Conservation (phyloP, 1,140 invertebrate genomes). For the Vanessa tameamea region DNA sequence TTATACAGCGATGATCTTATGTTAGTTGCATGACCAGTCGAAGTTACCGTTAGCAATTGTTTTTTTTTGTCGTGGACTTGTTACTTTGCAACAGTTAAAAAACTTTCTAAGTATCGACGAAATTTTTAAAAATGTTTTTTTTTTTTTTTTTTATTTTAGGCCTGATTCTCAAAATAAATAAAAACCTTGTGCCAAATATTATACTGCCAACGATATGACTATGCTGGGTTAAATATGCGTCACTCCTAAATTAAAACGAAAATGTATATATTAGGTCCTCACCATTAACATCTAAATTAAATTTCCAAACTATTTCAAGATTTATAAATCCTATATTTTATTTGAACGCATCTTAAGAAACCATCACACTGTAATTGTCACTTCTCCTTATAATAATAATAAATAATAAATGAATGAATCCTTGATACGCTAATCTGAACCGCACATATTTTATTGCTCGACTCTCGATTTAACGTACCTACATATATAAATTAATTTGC, state of each 20-base stretch:
- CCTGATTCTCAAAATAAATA: slow-evolving; percentile 20
- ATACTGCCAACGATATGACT: slow-evolving; percentile 25
- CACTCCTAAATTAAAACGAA: not conserved
- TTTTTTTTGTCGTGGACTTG: slow-evolving; percentile 5
- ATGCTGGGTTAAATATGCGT: slow-evolving; percentile 17
- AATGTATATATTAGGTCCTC: not conserved
- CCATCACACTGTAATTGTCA: no score
- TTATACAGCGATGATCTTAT: slow-evolving; percentile 15
- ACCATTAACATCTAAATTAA: no score
- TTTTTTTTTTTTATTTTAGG: not conserved
- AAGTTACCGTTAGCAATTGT: slow-evolving; percentile 6
- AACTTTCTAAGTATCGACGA: no score
- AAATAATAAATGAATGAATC: no score
- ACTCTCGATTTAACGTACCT: no score
- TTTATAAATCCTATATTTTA: no score
- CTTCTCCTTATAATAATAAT: no score
- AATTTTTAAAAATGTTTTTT: not conserved
- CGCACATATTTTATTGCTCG: not conserved
- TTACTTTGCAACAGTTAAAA: slow-evolving; percentile 5
- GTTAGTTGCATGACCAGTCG: not conserved
- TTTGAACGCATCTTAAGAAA: no score
- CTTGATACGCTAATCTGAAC: no score
- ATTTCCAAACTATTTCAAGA: no score
- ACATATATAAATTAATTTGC: slow-evolving; percentile 4
- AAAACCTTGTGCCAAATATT: slow-evolving; percentile 19